Evolutionary conservation across 2,113 vertebrate species (phyloP).

Genomic region (Microcebus murinus): DNA sequence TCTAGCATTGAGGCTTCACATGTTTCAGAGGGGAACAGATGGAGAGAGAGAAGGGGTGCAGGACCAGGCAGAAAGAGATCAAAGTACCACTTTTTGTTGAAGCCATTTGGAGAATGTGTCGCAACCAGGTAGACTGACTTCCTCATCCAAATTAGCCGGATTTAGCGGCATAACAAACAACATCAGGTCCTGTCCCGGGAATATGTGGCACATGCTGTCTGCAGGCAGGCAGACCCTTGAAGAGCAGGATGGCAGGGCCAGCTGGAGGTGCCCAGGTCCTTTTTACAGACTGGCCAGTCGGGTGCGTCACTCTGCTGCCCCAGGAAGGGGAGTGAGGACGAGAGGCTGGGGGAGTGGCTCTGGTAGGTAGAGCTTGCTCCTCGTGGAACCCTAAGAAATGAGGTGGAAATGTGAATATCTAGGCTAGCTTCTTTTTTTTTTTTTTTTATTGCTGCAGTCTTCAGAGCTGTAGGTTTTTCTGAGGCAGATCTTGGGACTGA

Average conservation of each 20-base stretch:
- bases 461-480: background rate
- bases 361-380: rapidly evolving
- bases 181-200: background rate
- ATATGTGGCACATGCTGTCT: background rate
- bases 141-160: background rate
- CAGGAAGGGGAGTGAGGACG: too few relatives aligned
- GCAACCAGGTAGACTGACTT: background rate
- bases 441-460: background rate
- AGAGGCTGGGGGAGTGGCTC: background rate
- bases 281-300: background rate
- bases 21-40: background rate
- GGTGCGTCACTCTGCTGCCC: rapidly evolving
- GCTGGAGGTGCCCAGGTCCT: background rate
- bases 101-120: background rate
- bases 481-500: background rate
- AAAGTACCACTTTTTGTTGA: background rate
- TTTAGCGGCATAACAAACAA: background rate
- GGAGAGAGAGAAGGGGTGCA: background rate
- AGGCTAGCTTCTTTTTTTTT: background rate
- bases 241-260: background rate
- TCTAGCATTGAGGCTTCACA: background rate
- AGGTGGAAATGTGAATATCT: background rate
- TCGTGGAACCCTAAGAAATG: background rate
- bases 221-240: background rate
- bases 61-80: background rate